Base-by-base conservation (phyloP, 2,888 invertebrate genomes). In the Perdita meconis region DNA sequence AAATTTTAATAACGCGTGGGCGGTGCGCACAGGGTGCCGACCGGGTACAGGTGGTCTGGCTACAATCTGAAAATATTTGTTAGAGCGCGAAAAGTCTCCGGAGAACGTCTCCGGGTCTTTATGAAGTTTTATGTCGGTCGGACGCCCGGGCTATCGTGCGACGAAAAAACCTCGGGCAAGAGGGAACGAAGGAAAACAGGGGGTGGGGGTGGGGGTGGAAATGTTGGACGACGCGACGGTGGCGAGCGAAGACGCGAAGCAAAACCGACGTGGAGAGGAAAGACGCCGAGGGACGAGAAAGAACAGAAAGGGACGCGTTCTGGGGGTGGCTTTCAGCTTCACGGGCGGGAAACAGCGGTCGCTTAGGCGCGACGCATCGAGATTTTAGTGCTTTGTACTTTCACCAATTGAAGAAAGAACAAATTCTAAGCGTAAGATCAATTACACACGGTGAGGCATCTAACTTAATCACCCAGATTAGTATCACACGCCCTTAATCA, bases 91-190 rank as follows among this genome's bases (percentile, higher is more conserved):
- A 78, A 70, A 82, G 78, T 73, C 75, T 75, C 82, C 65, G 22
- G 75, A 69, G 81, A 81, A 68, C 57, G 73, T 72, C 80, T 79
- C 47, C 3, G 68, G 68, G 73, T 75, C 86, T 83, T 86, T 86
- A 87, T 83, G 80, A 86, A 85, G 85, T 86, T 86, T 83, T 86
- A 86, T 83, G 85, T 83, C 60, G 81, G 65, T 74, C 64, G 82
- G 71, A 63, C 57, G 74, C 60, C n/a, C 42, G 53, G 74, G 63
- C 55, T 68, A 74, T 65, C 65, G 19, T 22, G 51, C 51, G 10
- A 53, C 26, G 42, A 42, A 56, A 44, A 55, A 65, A 36, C 26
- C 19, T 40, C 16, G 44, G 38, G 38, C 36, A 13, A 24, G 10
- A n/a, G 47, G 44, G 16, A n/a, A 10, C 16, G 38, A 66, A 30